Evolutionary conservation across 1,140 invertebrate species (phyloP), one percentile per base, ranked within the genome.

Genomic region (Cydia strobilella): DNA sequence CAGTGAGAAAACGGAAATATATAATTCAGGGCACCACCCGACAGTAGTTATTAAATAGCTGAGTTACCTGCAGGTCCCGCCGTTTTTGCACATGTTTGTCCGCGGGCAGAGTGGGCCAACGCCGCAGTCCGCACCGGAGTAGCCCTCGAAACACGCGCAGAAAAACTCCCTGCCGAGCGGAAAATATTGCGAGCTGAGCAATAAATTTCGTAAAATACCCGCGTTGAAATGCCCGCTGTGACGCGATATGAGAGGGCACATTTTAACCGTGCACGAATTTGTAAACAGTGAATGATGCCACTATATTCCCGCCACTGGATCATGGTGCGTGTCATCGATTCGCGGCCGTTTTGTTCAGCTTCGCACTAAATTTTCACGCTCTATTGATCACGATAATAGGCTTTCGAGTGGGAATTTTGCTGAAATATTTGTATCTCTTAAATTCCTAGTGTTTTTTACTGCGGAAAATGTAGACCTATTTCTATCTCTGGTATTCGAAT

Each of bases 121-220:
- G 10, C 95, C 95, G 84, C 96, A 97, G 83, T 95, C 94, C 20
- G 90, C 87, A 0, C 96, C 96, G 35, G 94, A 95, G 88, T 96
- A 97, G 63, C 95, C 95, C 74, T 95, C 90, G 86, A 97, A 97
- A 87, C 96, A 97, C 48, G 94, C 92, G 88, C 96, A 97, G 81
- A 90, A 94, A 81, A 94, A 95, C 13, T 93, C 93, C 81, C 95
- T 95, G 94, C 25, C 65, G 82, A 71, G 63, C 18, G 65, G 51
- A 80, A 84, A 79, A 86, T 81, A 85, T 80, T 79, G 74, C 63
- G 54, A 45, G 65, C 25, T 74, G 5, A 82, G 75, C 76, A 51
- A 81, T 82, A 81, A 79, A 82, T 83, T 78, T 75, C 23, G 66
- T 73, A 74, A 77, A 76, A 80, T 80, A 75, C 65, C 73, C 63